phyloP scores from a whole-genome alignment of 2,113 vertebrate genomes.

The Chauna torquata region DNA sequence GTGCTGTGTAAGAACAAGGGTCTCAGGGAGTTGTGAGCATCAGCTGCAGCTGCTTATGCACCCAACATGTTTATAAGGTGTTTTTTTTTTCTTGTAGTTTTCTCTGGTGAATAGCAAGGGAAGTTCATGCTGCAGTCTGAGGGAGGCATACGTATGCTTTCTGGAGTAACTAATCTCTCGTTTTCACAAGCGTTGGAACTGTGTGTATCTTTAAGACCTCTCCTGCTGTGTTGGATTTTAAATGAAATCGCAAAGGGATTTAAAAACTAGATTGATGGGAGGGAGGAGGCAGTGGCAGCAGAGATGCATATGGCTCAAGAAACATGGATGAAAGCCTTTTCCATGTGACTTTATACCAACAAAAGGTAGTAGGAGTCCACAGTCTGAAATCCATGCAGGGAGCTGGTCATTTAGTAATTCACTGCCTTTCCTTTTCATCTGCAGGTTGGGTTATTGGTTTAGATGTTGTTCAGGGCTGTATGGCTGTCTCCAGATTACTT shows the following conservation, averaged over 20 bases:
- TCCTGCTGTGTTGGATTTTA: neutral
- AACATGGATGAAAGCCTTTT: neutral
- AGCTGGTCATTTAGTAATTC: neutral
- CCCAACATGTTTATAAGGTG: neutral
- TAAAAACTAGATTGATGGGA: neutral
- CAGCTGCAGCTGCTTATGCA: neutral
- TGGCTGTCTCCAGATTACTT: neutral
- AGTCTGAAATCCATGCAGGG: neutral
- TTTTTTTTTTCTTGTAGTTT: neutral
- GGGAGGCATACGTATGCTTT: neutral
- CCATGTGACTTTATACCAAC: neutral
- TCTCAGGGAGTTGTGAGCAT: neutral
- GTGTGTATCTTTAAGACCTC: neutral
- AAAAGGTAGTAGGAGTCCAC: neutral
- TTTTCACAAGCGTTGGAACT: neutral
- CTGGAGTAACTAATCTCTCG: neutral
- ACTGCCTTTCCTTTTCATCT: neutral
- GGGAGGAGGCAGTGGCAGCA: neutral
- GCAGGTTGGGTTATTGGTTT: neutral
- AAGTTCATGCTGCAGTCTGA: neutral
- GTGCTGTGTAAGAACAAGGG: neutral
- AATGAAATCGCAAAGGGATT: neutral
- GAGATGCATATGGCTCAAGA: neutral
- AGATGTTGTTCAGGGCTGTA: neutral
- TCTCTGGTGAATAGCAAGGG: neutral